These are phyloP conservation scores for Poeciliopsis retropinna DNA, from an alignment of 2,113 vertebrate genomes.

Conservation along the genomic window DNA sequence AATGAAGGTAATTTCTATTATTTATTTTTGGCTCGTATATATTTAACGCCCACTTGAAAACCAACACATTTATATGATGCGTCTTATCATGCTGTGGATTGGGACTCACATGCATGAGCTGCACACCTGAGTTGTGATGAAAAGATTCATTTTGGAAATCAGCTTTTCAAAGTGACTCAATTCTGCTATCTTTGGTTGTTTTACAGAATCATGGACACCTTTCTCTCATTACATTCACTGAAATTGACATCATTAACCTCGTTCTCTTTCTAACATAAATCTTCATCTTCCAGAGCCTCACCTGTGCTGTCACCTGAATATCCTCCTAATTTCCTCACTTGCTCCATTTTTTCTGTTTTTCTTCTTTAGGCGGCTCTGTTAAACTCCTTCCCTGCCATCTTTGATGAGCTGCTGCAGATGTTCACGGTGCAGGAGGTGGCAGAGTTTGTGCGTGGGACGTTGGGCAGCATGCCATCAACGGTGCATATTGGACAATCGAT, in stretches of 20 bases:
- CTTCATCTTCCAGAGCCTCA: neutral
- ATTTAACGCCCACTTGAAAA: neutral
- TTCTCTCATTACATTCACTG: neutral
- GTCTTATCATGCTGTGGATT: neutral
- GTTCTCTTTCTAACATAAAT: neutral
- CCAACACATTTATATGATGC: accelerated
- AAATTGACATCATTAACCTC: neutral
- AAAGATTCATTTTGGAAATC: neutral
- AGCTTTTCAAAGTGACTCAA: constrained; percentile 11
- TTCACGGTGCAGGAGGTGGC: constrained; percentile 97
- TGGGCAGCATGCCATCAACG: constrained; percentile 96
- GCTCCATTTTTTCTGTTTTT: neutral
- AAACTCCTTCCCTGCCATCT: constrained; percentile 96
- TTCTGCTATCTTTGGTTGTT: neutral
- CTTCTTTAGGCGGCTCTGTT: constrained; percentile 88
- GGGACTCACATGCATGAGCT: neutral
- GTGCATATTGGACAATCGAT: constrained; percentile 95
- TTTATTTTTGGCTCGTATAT: neutral
- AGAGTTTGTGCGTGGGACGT: constrained; percentile 91
- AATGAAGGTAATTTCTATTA: neutral
- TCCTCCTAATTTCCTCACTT: neutral
- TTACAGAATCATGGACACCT: constrained; percentile 2
- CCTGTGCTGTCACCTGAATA: neutral
- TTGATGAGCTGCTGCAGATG: constrained; percentile 97
- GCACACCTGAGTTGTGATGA: neutral